A percentile compares a stretch with the other conserved stretches of the same genome.
phyloP scores from a whole-genome alignment of 2,113 vertebrate species.

The Grammomys dolichurus region DNA sequence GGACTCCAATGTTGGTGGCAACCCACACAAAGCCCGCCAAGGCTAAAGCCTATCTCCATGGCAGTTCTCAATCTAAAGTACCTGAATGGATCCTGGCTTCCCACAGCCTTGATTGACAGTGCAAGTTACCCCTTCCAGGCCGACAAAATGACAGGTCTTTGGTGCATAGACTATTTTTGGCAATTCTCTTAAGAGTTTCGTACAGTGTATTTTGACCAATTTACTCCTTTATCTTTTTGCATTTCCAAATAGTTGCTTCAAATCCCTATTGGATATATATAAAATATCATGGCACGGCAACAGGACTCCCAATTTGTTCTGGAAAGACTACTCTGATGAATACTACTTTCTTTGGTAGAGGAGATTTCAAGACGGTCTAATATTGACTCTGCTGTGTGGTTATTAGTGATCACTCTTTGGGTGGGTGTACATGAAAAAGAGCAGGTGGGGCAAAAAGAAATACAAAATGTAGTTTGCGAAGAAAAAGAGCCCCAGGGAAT shows the following conservation, averaged over 20 bases:
- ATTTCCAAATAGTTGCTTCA: not conserved
- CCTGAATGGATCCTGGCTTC: not conserved
- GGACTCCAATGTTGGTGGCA: not conserved
- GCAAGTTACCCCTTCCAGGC: not conserved
- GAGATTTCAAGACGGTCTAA: no score
- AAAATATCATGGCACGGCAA: no score
- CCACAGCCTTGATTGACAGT: not conserved
- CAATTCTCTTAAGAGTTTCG: not conserved
- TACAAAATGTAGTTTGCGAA: no score
- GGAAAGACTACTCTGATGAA: not conserved
- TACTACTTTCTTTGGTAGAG: no score
- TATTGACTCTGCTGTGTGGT: no score
- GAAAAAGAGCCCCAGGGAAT: no score
- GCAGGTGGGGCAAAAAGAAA: no score
- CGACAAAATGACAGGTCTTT: not conserved
- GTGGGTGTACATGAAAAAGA: no score
- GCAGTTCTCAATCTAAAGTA: not conserved
- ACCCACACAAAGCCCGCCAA: not conserved
- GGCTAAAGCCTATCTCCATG: not conserved
- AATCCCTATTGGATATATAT: not conserved
- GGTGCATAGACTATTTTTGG: not conserved
- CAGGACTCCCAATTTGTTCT: not conserved
- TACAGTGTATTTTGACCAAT: not conserved
- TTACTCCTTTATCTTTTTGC: not conserved
- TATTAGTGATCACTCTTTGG: no score